A percentile compares a stretch with the other conserved stretches of the same genome.
Evolutionary conservation across 2,888 invertebrate species (phyloP).

Genomic region (Tetropium fuscum): DNA sequence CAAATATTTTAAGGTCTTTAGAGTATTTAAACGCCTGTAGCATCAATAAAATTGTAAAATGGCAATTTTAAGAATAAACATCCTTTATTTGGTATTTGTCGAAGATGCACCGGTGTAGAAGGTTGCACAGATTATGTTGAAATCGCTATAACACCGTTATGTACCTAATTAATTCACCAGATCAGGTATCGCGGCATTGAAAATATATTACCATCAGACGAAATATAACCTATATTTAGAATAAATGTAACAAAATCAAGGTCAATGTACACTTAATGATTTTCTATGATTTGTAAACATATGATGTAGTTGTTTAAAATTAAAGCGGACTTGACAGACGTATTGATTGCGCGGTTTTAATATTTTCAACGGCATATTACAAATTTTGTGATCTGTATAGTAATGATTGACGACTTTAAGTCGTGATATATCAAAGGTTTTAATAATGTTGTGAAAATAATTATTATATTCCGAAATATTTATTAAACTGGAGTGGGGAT

Average conservation of each 20-base stretch:
- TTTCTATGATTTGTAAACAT: too few species aligned
- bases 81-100: too few species aligned
- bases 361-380: neutral
- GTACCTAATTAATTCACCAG: neutral
- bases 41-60: too few species aligned
- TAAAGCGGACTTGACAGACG: neutral
- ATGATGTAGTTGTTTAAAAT: neutral
- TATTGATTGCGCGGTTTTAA: neutral
- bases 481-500: neutral
- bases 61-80: too few species aligned
- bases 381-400: neutral
- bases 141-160: neutral
- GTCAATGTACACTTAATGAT: neutral
- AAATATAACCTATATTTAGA: neutral
- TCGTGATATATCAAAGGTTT: neutral
- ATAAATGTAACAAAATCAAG: neutral
- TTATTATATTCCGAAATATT: too few species aligned
- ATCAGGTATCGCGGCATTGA: neutral
- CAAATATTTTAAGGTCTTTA: too few species aligned
- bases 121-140: neutral
- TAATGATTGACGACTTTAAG: neutral
- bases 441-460: neutral
- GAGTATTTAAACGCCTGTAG: too few species aligned
- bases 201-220: neutral
- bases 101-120: neutral